These are phyloP conservation scores for Potamarius usumacintae DNA, from an alignment of 2,113 vertebrate species.

Conservation along the genomic window DNA sequence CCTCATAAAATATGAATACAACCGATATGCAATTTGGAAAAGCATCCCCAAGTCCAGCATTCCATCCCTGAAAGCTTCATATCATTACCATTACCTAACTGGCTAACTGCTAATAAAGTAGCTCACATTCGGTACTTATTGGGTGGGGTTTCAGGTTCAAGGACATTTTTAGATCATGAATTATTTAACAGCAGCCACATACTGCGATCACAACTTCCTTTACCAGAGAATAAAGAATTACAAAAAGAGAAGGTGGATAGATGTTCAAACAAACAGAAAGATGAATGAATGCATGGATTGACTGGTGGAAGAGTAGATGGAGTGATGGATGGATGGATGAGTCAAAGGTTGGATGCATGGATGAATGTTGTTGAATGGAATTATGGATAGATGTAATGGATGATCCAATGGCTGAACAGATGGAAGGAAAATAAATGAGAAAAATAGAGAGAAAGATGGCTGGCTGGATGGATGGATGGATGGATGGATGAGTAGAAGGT, in stretches of 20 bases:
- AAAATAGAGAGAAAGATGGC: too few relatives aligned
- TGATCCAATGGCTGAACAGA: neutral
- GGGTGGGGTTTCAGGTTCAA: neutral
- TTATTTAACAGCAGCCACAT: too few relatives aligned
- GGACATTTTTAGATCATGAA: too few relatives aligned
- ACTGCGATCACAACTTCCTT: too few relatives aligned
- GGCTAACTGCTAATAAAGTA: neutral
- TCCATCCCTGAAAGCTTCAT: neutral
- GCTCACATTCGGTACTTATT: neutral
- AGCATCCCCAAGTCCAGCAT: neutral
- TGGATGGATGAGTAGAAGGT: too few relatives aligned
- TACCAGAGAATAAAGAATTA: too few relatives aligned
- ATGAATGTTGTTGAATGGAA: neutral
- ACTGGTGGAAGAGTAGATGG: too few relatives aligned
- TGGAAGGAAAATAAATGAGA: neutral
- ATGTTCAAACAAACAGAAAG: neutral
- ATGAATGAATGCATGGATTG: neutral
- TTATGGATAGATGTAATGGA: neutral
- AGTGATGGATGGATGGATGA: neutral
- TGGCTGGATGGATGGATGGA: too few relatives aligned
- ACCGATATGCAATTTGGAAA: neutral
- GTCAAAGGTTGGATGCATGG: neutral
- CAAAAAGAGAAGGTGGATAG: too few relatives aligned
- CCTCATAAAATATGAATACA: neutral
- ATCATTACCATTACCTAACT: neutral